Evolutionary conservation across 2,797 vertebrate genomes (phyloP), one percentile per base, ranked within the genome.

Genomic region (Hyperoplus lanceolatus): DNA sequence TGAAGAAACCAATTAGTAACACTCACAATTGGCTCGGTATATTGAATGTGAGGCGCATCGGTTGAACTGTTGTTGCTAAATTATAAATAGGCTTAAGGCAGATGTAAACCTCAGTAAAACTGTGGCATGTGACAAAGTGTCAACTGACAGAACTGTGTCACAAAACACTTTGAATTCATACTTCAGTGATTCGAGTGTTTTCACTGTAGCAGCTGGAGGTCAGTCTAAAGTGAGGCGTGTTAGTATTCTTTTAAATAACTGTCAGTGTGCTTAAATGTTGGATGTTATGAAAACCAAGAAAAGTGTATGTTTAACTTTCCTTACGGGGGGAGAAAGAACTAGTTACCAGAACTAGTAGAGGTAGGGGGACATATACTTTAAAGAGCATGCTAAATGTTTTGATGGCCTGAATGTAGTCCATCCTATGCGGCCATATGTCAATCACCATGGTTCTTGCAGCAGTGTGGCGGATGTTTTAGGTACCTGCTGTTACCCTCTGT

Each of bases 141-240:
- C 53, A 73, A 53, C 73, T 73, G 70, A 76, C 69, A 73, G 68
- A 73, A 61, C 15, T 21, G 46, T 74, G 54, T 76, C 64, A 69
- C 63, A 46, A 63, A 76, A 60, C 64, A 73, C 79, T 68, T 21
- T 54, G 16, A 57, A 62, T 38, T 57, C 54, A 57, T 15, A 38
- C 56, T 18, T 50, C 67, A 56, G 21, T 18, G 21, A 39, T 39
- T 29, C 29, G 29, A 29, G 50, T 29, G 43, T 58, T 70, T 6
- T 48, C 10, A 53, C 61, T 42, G 9, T 15, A 59, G 61, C 62
- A 58, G 61, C 36, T 58, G 42, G 42, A 59, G 42, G 55, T 74
- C 70, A 57, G 46, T n/a, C 49, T 65, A 41, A 55, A 4, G 50
- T 36, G 8, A 59, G 29, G 41, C 7, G 29, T 70, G 54, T 73